phyloP scores from a whole-genome alignment of 2,888 invertebrate genomes.

The Acrobasis suavella region DNA sequence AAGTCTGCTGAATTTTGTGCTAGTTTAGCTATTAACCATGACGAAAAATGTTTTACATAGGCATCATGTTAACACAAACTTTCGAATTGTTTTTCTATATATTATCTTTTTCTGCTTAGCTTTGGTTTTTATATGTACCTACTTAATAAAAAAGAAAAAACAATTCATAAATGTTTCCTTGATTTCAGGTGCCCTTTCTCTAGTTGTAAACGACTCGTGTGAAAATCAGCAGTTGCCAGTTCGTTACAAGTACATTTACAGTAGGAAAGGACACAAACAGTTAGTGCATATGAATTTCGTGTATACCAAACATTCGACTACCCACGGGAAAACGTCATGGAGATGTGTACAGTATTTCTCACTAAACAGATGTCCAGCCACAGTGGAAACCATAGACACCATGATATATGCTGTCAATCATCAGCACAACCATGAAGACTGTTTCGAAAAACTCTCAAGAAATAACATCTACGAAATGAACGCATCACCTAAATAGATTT shows the following conservation, averaged over 20 bases:
- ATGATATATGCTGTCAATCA: slow-evolving; percentile 78
- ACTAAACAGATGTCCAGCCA: slow-evolving; percentile 77
- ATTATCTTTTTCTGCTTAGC: too few relatives aligned
- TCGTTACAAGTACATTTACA: slow-evolving; percentile 77
- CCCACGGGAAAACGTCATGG: slow-evolving; percentile 79
- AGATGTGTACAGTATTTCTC: slow-evolving; percentile 79
- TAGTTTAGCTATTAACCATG: too few relatives aligned
- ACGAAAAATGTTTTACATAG: too few relatives aligned
- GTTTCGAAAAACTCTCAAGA: slow-evolving; percentile 69
- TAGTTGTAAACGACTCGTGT: slow-evolving; percentile 68
- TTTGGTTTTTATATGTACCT: too few relatives aligned
- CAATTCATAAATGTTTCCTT: background rate
- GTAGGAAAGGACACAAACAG: slow-evolving; percentile 79
- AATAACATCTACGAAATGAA: slow-evolving; percentile 79
- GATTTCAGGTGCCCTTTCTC: slow-evolving; percentile 72
- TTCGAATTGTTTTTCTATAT: too few relatives aligned
- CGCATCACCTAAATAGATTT: slow-evolving; percentile 59
- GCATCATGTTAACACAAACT: too few relatives aligned
- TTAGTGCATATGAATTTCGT: slow-evolving; percentile 80
- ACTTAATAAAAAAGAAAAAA: too few relatives aligned
- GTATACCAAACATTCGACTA: slow-evolving; percentile 79
- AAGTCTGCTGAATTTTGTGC: too few relatives aligned
- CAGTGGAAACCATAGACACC: slow-evolving; percentile 75
- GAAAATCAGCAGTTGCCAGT: slow-evolving; percentile 66
- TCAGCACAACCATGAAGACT: slow-evolving; percentile 77